A percentile compares a stretch with the other conserved stretches of the same genome.
Conservation (phyloP, 2,888 invertebrate genomes). For the Eupithecia exiguata region DNA sequence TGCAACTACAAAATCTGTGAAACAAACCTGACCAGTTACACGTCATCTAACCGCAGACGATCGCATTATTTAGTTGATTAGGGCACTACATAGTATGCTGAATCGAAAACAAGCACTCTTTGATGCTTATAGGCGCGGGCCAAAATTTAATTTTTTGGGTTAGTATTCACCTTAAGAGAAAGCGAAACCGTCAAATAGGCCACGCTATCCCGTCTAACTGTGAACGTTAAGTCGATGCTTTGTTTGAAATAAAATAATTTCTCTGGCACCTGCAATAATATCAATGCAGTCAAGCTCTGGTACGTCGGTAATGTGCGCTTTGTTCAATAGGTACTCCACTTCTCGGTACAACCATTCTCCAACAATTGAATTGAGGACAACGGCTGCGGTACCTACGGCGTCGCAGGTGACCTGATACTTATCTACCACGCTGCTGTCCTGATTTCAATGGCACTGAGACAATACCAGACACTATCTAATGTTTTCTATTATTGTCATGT, state of each 20-base stretch:
- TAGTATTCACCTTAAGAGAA: too few species aligned
- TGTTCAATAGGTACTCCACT: background rate
- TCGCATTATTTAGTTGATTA: too few species aligned
- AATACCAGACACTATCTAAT: slow-evolving; percentile 12
- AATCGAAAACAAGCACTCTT: too few species aligned
- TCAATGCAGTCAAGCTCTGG: too few species aligned
- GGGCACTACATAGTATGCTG: too few species aligned
- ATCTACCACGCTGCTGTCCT: slow-evolving; percentile 11
- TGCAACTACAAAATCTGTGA: too few species aligned
- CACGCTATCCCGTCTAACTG: background rate
- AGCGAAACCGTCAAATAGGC: background rate
- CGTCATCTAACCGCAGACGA: too few species aligned
- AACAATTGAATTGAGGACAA: background rate
- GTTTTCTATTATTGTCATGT: slow-evolving; percentile 13
- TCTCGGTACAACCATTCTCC: background rate
- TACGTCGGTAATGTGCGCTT: background rate
- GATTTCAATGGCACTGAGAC: slow-evolving; percentile 5
- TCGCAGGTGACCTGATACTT: background rate
- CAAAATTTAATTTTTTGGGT: too few species aligned
- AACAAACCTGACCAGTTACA: too few species aligned
- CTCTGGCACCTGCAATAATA: too few species aligned
- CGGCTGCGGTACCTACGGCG: background rate
- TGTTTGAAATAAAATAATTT: too few species aligned
- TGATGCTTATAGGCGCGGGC: too few species aligned
- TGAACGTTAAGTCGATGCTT: background rate